Base-by-base conservation (phyloP, 2,113 vertebrate species). In the Oryzias celebensis region DNA sequence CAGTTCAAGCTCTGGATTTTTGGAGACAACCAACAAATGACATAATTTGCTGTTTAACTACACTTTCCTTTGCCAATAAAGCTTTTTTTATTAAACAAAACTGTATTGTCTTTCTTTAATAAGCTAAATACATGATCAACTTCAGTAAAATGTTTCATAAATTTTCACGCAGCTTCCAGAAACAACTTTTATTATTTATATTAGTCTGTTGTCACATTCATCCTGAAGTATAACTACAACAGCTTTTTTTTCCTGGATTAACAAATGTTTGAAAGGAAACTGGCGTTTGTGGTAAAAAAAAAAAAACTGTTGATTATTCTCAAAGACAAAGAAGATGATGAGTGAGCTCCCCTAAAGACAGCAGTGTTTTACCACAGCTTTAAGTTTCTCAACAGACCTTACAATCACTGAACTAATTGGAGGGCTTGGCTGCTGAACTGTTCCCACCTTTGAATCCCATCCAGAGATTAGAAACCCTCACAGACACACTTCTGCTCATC, bases 21-120 rank as follows among this genome's bases (percentile, higher is more conserved):
- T 22, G 51, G 65, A 78, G 43, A 67, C 75, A 73, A 42, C 71
- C 77, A 77, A 79, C 75, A 73, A 81, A 84, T 82, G 41, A 78
- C 41, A 48, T 50, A 60, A 84, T 85, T 81, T 68, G 81, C 53
- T 81, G 71, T 56, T 36, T 36, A 36, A 36, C 36, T 36, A 36
- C 36, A 36, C 36, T 76, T 80, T 73, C 82, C 53, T 58, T 49
- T 26, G 72, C 44, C 60, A 48, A 23, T 81, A 72, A 74, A 86
- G 65, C 22, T 46, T 1, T 18, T 59, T 71, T 49, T 48, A 52
- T 54, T 24, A 68, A 41, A 49, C 60, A 54, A 49, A 55, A 50
- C 23, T 42, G 24, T 46, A 62, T 50, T 60, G n/a, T 57, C n/a
- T 14, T 57, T 50, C 65, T 73, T 68, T 71, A 70, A 78, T 58